phyloP scores from a whole-genome alignment of 2,888 invertebrate genomes.

The Phragmatobia fuliginosa region DNA sequence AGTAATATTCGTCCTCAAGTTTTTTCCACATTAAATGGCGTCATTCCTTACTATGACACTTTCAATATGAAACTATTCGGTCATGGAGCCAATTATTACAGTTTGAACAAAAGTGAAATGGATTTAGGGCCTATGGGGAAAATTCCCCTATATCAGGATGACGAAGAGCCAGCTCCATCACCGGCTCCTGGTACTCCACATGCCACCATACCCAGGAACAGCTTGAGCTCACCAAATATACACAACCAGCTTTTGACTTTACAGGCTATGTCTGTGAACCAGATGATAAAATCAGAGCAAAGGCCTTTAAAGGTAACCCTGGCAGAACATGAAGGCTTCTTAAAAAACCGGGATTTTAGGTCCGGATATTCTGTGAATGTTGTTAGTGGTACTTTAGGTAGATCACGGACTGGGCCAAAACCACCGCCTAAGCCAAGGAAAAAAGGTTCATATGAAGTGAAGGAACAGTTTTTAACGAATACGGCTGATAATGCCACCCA shows the following conservation, averaged over 20 bases:
- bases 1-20: constrained; percentile 77
- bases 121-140: constrained; percentile 85
- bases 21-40: constrained; percentile 78
- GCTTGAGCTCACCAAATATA: constrained; percentile 84
- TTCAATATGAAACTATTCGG: constrained; percentile 94
- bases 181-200: constrained; percentile 85
- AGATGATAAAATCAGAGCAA: constrained; percentile 68
- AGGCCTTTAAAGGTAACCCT: constrained; percentile 73
- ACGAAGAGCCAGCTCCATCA: constrained; percentile 83
- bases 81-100: constrained; percentile 91
- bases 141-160: constrained; percentile 81
- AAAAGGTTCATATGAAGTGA: constrained; percentile 87
- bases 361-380: constrained; percentile 72
- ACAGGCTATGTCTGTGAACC: constrained; percentile 71
- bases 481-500: constrained; percentile 95
- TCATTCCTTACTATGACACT: constrained; percentile 90
- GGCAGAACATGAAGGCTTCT: constrained; percentile 71
- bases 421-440: constrained; percentile 94
- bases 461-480: constrained; percentile 92
- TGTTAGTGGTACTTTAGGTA: constrained; percentile 70
- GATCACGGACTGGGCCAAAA: constrained; percentile 89
- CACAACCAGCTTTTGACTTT: constrained; percentile 81
- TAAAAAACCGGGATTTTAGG: constrained; percentile 68
- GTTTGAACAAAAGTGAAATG: constrained; percentile 90
- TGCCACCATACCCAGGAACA: constrained; percentile 78